A percentile compares a stretch with the other conserved stretches of the same genome.
These are phyloP conservation scores for Incurvaria masculella DNA, from an alignment of 2,888 invertebrate species.

Conservation along the genomic window DNA sequence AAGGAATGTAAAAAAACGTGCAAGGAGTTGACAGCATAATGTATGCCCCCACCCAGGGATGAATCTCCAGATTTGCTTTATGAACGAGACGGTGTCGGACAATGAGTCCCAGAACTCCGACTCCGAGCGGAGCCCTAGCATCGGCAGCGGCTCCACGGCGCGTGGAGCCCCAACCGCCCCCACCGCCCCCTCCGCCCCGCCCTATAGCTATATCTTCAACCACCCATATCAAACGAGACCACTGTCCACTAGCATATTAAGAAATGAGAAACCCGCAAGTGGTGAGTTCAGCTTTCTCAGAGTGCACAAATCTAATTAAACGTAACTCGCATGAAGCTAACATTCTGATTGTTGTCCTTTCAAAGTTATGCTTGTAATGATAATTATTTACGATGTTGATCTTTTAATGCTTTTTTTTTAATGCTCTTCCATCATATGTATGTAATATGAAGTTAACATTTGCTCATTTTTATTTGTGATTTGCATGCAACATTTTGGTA, in stretches of 20 bases:
- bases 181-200: slow-evolving; percentile 35
- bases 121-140: slow-evolving; percentile 50
- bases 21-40: too few relatives aligned
- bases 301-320: too few relatives aligned
- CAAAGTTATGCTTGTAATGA: too few relatives aligned
- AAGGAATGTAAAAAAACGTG: too few relatives aligned
- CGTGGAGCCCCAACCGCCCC: slow-evolving; percentile 38
- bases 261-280: slow-evolving; percentile 42
- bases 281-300: slow-evolving; percentile 31
- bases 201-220: slow-evolving; percentile 23
- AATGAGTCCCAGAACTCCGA: slow-evolving; percentile 77
- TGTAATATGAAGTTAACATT: too few relatives aligned
- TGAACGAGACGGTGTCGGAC: slow-evolving; percentile 89
- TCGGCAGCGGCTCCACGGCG: background rate
- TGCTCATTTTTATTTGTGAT: too few relatives aligned
- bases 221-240: slow-evolving; percentile 51
- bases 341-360: too few relatives aligned
- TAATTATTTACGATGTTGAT: too few relatives aligned
- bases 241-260: slow-evolving; percentile 44
- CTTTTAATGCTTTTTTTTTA: too few relatives aligned
- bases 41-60: slow-evolving; percentile 63
- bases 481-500: too few relatives aligned
- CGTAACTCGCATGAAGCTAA: too few relatives aligned
- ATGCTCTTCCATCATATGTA: too few relatives aligned
- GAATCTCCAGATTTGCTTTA: slow-evolving; percentile 94